Base-by-base conservation (phyloP, 1,140 invertebrate species). In the Chymomyza costata region DNA sequence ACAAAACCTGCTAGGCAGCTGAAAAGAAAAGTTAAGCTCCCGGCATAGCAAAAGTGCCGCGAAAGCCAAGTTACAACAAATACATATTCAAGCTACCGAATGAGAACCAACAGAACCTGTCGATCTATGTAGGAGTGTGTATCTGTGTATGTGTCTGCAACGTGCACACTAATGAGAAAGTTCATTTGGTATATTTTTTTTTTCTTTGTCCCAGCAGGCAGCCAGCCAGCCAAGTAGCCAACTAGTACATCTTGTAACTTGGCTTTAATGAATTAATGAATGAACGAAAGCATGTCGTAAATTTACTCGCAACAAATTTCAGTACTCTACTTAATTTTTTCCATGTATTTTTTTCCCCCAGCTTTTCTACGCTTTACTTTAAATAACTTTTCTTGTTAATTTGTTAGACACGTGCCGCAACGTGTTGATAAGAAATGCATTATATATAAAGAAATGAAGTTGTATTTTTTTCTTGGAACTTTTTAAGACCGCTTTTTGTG, bases 371-470 rank as follows among this genome's bases (percentile, higher is more conserved):
- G 61, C 35, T 40, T 28, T 44, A n/a, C n/a, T n/a, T n/a, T n/a
- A n/a, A n/a, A n/a, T n/a, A n/a, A n/a, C 51, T 64, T 64, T 35
- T 81, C 67, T 73, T 78, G 73, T 73, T 78, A 78, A 78, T 78
- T 78, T 78, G 57, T 65, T 61, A 68, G 56, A 34, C 74, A 78
- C 66, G 71, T 34, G 51, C 61, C 69, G 65, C 45, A 50, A 48
- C 37, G 47, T 38, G 41, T 41, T 66, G 55, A 61, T 73, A 61
- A 53, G 28, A 32, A 70, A 57, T 65, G 52, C 45, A 64, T 45
- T 55, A 45, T 51, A 47, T 25, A 62, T 38, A 44, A 25, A 19
- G 39, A 62, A 50, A 52, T 47, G 41, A 56, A 32, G 50, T 58
- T 64, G 39, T 47, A 46, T 3, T 16, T 76, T 52, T 59, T 39